Conservation (phyloP, 2,888 invertebrate genomes). For the Hetaerina titia region DNA sequence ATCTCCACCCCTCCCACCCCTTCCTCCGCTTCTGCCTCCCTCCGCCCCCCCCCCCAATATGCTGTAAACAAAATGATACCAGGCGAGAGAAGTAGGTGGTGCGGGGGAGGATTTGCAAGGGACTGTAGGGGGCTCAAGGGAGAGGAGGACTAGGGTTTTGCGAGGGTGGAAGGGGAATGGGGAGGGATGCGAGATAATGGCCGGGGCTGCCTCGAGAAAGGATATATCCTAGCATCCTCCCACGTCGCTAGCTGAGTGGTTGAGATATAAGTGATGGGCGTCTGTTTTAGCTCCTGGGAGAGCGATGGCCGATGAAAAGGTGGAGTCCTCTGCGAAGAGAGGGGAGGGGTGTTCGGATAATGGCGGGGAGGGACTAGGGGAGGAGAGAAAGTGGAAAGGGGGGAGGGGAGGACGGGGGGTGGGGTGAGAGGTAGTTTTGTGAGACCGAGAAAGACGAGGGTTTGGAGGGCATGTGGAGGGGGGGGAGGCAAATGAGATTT, state of each 20-base stretch:
- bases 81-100: too few relatives aligned
- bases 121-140: too few relatives aligned
- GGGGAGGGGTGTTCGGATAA: not conserved
- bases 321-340: not conserved
- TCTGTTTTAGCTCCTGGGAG: not conserved
- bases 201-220: too few relatives aligned
- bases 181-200: too few relatives aligned
- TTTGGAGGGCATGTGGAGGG: not conserved
- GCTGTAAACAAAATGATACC: too few relatives aligned
- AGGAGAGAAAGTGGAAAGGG: not conserved
- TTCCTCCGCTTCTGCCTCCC: too few relatives aligned
- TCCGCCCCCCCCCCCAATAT: too few relatives aligned
- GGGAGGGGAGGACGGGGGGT: not conserved
- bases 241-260: not conserved
- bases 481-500: conserved; percentile 11
- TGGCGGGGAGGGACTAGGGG: not conserved
- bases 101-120: too few relatives aligned
- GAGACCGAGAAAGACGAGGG: not conserved
- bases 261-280: not conserved
- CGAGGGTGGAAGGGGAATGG: too few relatives aligned
- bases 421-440: not conserved
- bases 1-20: too few relatives aligned
- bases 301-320: not conserved
- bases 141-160: too few relatives aligned
- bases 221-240: not conserved